Conservation (phyloP, 2,797 vertebrate genomes). For the Sebastes minor region DNA sequence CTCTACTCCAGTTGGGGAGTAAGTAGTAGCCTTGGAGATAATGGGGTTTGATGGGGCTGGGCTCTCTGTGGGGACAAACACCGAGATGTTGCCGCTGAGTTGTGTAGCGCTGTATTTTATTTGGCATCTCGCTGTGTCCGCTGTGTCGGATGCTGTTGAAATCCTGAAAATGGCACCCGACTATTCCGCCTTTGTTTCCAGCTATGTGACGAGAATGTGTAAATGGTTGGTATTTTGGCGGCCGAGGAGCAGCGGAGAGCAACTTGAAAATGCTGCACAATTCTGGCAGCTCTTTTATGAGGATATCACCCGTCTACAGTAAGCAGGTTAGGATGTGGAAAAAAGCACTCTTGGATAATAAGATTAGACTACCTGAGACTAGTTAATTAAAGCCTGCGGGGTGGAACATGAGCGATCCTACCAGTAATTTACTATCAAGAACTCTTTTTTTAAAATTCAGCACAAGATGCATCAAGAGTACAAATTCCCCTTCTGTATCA, state of each 20-base stretch:
- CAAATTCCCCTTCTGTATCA: conserved; percentile 37
- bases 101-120: conserved; percentile 58
- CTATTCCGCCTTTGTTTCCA: conserved; percentile 50
- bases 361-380: conserved; percentile 76
- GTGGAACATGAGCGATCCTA: conserved; percentile 75
- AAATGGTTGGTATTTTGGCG: conserved; percentile 16
- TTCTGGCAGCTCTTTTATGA: conserved; percentile 22
- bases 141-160: conserved; percentile 40
- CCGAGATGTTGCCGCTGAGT: conserved; percentile 57
- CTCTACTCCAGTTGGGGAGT: conserved; percentile 75
- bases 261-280: conserved; percentile 15
- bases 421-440: conserved; percentile 65
- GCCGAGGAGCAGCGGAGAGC: not conserved
- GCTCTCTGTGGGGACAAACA: conserved; percentile 71
- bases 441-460: conserved; percentile 30
- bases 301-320: not conserved
- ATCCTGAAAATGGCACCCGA: conserved; percentile 43
- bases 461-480: conserved; percentile 34
- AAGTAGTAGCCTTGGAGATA: conserved; percentile 78
- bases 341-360: conserved; percentile 62
- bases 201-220: conserved; percentile 28
- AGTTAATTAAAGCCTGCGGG: conserved; percentile 79
- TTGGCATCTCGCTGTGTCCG: conserved; percentile 45
- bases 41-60: conserved; percentile 72
- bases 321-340: conserved; percentile 53